A percentile compares a stretch with the other conserved stretches of the same genome.
phyloP scores from a whole-genome alignment of 1,140 invertebrate genomes.

The Danaus melanippus region DNA sequence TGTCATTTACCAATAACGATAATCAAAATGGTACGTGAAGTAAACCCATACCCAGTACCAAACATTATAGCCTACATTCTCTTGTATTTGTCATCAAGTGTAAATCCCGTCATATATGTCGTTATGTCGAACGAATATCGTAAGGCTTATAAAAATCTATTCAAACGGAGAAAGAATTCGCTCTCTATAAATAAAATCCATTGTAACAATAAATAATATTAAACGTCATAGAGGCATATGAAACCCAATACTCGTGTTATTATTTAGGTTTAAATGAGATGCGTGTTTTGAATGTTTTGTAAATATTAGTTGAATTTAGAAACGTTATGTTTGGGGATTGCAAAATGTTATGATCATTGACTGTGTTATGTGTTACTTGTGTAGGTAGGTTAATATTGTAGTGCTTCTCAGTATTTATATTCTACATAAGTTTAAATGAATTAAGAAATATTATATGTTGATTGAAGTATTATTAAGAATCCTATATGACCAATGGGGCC shows the following conservation, averaged over 20 bases:
- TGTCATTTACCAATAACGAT: constrained; percentile 88
- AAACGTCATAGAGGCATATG: not conserved
- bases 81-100: constrained; percentile 86
- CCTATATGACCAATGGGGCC: too few relatives aligned
- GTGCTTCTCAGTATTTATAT: too few relatives aligned
- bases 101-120: constrained; percentile 91
- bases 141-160: constrained; percentile 84
- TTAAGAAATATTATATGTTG: too few relatives aligned
- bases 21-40: constrained; percentile 75
- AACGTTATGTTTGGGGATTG: too few relatives aligned
- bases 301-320: constrained; percentile 8
- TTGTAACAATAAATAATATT: not conserved
- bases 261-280: constrained; percentile 10
- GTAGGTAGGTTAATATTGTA: too few relatives aligned
- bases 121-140: constrained; percentile 90
- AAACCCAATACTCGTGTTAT: constrained; percentile 11
- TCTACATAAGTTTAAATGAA: too few relatives aligned
- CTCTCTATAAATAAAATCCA: constrained; percentile 1
- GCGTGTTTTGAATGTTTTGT: constrained; percentile 7
- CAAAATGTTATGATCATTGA: too few relatives aligned
- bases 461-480: too few relatives aligned
- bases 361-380: too few relatives aligned
- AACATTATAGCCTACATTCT: constrained; percentile 84
- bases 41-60: constrained; percentile 73
- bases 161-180: constrained; percentile 72